Evolutionary conservation across 2,113 vertebrate species (phyloP), one percentile per base, ranked within the genome.

Genomic region (Neolamprologus modestus): DNA sequence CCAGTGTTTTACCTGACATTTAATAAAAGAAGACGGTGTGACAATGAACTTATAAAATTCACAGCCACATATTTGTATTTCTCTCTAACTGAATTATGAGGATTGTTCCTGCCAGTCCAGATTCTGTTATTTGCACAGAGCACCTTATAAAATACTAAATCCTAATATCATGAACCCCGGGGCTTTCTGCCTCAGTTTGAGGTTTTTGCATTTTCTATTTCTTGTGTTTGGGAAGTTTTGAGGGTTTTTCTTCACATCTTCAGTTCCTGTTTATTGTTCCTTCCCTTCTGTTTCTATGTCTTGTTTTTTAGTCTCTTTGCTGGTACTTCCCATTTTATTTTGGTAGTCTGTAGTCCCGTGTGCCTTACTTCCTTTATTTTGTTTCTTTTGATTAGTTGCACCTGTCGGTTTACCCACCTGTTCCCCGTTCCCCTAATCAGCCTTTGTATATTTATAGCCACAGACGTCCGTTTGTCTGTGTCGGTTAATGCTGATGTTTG

Each of bases 31-130:
- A 80, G 71, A 55, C 52, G 45, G 35, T 86, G 14, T 37, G 83
- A 93, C 89, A 87, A 93, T 85, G 53, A 90, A 50, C n/a, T 84
- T 61, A 85, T 89, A 87, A 89, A 95, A 83, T 68, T 76, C 82
- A 84, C 83, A 88, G 86, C 53, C 78, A 87, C 57, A 79, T 90
- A 84, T 94, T 90, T 92, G 83, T 92, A 86, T 93, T 91, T 88
- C 37, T 73, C 52, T 21, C 47, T 88, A 93, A 94, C 89, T 86
- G 88, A 92, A 94, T 96, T 92, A 94, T 50, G 71, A 63, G 86
- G 81, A 84, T 87, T 88, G 63, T 90, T 87, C 12, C 26, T 86
- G 89, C 78, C 80, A 79, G 88, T 82, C 66, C 50, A 84, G 85
- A 87, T 85, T 55, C 76, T 53, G 28, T 26, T 53, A 33, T 53